Evolutionary conservation across 1,140 invertebrate genomes (phyloP), one percentile per base, ranked within the genome.

Genomic region (Elysia chlorotica): DNA sequence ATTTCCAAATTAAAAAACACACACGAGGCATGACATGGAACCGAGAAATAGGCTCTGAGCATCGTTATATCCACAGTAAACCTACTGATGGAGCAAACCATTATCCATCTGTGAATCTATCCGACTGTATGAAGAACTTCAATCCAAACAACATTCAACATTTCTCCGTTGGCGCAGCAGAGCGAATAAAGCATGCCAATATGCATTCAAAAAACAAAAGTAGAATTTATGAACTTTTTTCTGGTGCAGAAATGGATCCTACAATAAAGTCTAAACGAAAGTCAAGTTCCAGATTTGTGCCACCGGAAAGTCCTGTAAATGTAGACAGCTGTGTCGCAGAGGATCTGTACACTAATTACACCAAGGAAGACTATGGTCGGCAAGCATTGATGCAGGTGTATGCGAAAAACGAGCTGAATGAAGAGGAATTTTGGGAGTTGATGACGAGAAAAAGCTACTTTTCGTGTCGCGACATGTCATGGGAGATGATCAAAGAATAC

Each of bases 341-440:
- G 5, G 17, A 21, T 14, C 10, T 17, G 23, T 19, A 28, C 19
- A 23, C 14, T 5, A 57, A 57, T 53, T 23, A 25, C n/a, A 21
- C 63, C 67, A 54, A 23, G 5, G 66, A 30, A 17, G 21, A 56
- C 10, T 17, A 69, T 3, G 74, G 69, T 38, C 35, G 65, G 19
- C 54, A 56, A 31, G 38, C 23, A 30, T 33, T 77, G 17, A 37
- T 74, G 5, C 67, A 71, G 21, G 48, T 75, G 0, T 75, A 59
- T 41, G 76, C 73, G 25, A 65, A 70, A 35, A 77, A 77, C 48
- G 76, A 77, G 48, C 53, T 77, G 70, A 70, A 36, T 3, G 73
- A 77, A 30, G 65, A 62, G 2, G 73, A 73, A 30, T 65, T 74
- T 19, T 38, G 56, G 2, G 35, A 75, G 37, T 59, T 77, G 5